Evolutionary conservation across 2,888 invertebrate species (phyloP).

Genomic region (Kryphioiulus occultus): DNA sequence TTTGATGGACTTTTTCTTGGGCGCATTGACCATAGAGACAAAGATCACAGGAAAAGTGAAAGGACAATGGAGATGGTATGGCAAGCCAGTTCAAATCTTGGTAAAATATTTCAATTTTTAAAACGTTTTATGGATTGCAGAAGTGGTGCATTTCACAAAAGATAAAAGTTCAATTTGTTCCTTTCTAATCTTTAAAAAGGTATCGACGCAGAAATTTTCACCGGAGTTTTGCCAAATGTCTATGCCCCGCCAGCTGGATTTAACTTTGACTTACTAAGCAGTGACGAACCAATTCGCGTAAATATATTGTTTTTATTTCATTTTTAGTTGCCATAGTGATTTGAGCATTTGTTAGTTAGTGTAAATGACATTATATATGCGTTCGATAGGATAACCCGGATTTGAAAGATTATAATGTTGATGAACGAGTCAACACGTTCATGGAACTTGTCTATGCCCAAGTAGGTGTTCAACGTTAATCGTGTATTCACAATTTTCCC

Average conservation of each 20-base stretch:
- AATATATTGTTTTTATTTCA: too few relatives aligned
- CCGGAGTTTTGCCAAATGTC: constrained; percentile 46
- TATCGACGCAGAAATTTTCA: constrained; percentile 45
- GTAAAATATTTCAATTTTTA: constrained; percentile 54
- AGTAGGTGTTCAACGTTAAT: neutral
- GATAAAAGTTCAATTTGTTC: too few relatives aligned
- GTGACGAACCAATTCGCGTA: constrained; percentile 48
- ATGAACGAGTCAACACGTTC: constrained; percentile 43
- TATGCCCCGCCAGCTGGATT: constrained; percentile 47
- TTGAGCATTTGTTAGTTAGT: too few relatives aligned
- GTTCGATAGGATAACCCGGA: constrained; percentile 47
- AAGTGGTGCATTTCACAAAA: too few relatives aligned
- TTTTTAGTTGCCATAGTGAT: neutral
- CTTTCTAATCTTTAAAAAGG: too few relatives aligned
- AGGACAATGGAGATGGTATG: constrained; percentile 62
- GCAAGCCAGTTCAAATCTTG: constrained; percentile 60
- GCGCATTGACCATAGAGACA: constrained; percentile 63
- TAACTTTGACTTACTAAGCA: constrained; percentile 39
- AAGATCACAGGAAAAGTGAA: constrained; percentile 56
- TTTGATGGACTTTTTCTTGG: constrained; percentile 64
- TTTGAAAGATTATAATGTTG: constrained; percentile 47
- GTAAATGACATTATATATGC: too few relatives aligned
- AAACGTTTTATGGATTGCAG: too few relatives aligned
- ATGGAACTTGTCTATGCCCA: neutral
- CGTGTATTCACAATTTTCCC: neutral